Conservation (phyloP, 2,113 vertebrate genomes). For the Aspidoscelis tigris region DNA sequence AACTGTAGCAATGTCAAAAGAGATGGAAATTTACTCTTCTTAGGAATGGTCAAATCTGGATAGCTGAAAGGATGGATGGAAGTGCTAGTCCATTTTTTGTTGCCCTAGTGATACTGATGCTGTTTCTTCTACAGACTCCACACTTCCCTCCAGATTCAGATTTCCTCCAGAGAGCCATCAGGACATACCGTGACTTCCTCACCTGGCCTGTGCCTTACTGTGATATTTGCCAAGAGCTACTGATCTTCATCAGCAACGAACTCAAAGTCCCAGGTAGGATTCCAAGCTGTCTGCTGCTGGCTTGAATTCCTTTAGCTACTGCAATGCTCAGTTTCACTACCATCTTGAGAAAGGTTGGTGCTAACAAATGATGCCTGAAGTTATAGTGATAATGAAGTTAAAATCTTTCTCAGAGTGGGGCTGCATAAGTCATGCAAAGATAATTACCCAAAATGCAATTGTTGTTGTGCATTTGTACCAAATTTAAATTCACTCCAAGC, state of each 20-base stretch:
- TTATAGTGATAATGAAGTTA: background rate
- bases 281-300: background rate
- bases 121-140: conserved; percentile 81
- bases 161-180: conserved; percentile 84
- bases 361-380: background rate
- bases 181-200: conserved; percentile 87
- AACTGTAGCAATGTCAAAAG: background rate
- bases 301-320: background rate
- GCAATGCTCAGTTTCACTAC: background rate
- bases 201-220: conserved; percentile 95
- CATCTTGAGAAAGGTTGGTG: background rate
- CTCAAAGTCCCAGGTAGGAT: conserved; percentile 88
- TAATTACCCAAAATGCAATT: background rate
- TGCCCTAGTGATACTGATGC: background rate
- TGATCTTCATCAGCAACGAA: conserved; percentile 88
- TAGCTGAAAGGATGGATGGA: background rate
- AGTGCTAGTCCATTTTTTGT: background rate
- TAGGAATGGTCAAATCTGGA: background rate
- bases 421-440: background rate
- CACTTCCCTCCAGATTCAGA: conserved; percentile 82
- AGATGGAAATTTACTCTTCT: no score
- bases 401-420: no score
- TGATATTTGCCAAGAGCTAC: conserved; percentile 84
- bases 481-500: background rate
- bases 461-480: background rate